Base-by-base conservation (phyloP, 1,140 invertebrate species). In the Caerostris darwini region DNA sequence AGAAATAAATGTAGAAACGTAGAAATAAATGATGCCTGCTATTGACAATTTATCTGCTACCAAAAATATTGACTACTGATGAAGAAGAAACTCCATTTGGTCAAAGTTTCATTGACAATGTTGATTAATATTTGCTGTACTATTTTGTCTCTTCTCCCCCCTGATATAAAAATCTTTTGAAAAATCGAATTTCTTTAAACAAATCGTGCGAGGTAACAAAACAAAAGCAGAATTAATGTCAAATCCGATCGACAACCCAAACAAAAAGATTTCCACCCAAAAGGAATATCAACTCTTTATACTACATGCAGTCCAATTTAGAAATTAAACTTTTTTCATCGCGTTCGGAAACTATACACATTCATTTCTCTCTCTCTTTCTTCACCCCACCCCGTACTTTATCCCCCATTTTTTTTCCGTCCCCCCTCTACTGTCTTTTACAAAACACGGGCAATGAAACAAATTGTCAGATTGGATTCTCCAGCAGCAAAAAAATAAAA, bases 381-480 rank as follows among this genome's bases (percentile, higher is more conserved):
- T 10, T 3, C 10, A 8, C 4, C n/a, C 34, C 54, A n/a, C 34
- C 12, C n/a, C 3, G 0, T 10, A 1, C 12, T n/a, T 54, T 10
- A 14, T 14, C 82, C 82, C 53, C 14, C 82, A 50, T 34, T 17
- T 54, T 57, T 57, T 85, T 57, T 34, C 10, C 4, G 12, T 14
- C 12, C 12, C 64, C n/a, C 3, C 12, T 67, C n/a, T n/a, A 12
- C 12, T 34, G n/a, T 53, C 34, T 7, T n/a, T 10, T 7, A 81
- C 83, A 81, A 54, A 67, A 67, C 53, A 57, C 85, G 81, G 19
- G 57, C 67, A 89, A 94, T 88, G 85, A 88, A 94, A 94, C 92
- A 88, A 94, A 89, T 94, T 81, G 92, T 94, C 85, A 58, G 85
- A 93, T 93, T 82, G 92, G 69, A 82, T 94, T 94, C 92, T 64